Percentiles rank a stretch among this genome's conserved stretches.
These are phyloP conservation scores for Tholera decimalis DNA, from an alignment of 2,888 invertebrate species.

Conservation along the genomic window DNA sequence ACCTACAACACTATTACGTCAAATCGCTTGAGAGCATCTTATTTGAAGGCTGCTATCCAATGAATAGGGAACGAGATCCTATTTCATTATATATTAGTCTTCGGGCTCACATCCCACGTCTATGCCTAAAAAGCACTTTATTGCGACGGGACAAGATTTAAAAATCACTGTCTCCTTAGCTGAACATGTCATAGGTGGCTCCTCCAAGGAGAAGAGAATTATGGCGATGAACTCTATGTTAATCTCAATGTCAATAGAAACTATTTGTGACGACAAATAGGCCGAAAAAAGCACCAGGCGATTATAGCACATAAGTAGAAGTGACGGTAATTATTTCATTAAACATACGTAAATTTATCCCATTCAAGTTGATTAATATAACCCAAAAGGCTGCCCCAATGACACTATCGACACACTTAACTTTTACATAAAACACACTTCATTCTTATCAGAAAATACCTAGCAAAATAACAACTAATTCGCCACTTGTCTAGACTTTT, in stretches of 20 bases:
- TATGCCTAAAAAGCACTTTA: constrained; percentile 11
- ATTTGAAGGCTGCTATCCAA: too few species aligned
- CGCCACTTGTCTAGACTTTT: too few species aligned
- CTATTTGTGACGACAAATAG: not conserved
- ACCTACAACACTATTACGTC: constrained; percentile 2
- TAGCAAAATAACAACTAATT: not conserved
- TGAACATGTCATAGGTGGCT: not conserved
- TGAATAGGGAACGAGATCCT: too few species aligned
- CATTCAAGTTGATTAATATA: not conserved
- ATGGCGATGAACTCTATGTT: not conserved
- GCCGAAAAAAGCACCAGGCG: not conserved
- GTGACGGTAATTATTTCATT: not conserved
- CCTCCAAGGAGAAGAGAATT: not conserved
- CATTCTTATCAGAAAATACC: constrained; percentile 30
- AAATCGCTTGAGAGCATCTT: too few species aligned
- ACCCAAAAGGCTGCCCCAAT: not conserved
- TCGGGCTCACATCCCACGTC: not conserved
- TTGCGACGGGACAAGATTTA: not conserved
- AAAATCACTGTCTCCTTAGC: not conserved
- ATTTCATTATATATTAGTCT: too few species aligned
- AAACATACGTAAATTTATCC: constrained; percentile 12
- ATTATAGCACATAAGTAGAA: not conserved
- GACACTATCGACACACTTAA: constrained; percentile 27
- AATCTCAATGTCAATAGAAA: not conserved
- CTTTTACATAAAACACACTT: constrained; percentile 40